Evolutionary conservation across 1,140 invertebrate genomes (phyloP).

Genomic region (Camponotus pennsylvanicus): DNA sequence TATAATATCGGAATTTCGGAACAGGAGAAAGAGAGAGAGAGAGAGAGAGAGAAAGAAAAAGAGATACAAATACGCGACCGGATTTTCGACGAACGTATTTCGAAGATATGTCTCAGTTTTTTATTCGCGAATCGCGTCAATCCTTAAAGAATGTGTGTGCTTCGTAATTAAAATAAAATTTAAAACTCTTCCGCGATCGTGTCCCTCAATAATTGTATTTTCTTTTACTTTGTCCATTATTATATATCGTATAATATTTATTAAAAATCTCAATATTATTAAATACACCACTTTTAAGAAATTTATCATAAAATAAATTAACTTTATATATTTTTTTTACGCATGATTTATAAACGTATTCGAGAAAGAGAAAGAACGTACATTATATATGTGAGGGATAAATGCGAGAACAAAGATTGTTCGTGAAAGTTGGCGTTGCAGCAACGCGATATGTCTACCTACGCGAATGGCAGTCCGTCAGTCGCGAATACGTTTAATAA

Average conservation of each 20-base stretch:
- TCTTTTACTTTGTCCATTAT: not conserved
- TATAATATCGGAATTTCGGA: conserved; percentile 18
- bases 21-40: not conserved
- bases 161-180: not conserved
- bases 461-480: conserved; percentile 40
- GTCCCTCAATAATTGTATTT: not conserved
- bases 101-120: not conserved
- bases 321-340: not conserved
- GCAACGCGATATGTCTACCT: conserved; percentile 49
- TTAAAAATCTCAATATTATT: too few relatives aligned
- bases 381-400: not conserved
- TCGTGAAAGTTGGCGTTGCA: conserved; percentile 35
- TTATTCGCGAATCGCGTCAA: not conserved
- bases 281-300: too few relatives aligned
- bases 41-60: not conserved
- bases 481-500: conserved; percentile 45
- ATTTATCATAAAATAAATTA: conserved; percentile 10
- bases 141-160: not conserved
- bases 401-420: conserved; percentile 46
- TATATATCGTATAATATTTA: not conserved
- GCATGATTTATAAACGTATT: not conserved
- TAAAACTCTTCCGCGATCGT: not conserved
- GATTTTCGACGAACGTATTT: conserved; percentile 1
- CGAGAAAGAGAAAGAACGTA: not conserved
- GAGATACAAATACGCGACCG: not conserved